phyloP scores from a whole-genome alignment of 2,888 invertebrate species.

The Formica aserva region DNA sequence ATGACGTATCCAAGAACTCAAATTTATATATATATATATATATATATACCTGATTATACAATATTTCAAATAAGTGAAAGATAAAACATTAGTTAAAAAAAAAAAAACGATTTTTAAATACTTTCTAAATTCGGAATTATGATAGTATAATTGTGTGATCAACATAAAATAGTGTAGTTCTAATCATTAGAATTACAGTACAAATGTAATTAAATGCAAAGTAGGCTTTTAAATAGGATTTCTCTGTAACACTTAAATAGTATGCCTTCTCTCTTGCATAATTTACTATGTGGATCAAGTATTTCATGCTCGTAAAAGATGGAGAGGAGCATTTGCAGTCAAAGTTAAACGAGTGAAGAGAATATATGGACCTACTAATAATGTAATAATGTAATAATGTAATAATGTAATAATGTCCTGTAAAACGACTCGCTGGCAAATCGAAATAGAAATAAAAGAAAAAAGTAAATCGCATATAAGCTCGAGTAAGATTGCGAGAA shows the following conservation, averaged over 20 bases:
- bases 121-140: not conserved
- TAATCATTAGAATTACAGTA: constrained; percentile 8
- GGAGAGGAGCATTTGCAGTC: not conserved
- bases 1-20: not conserved
- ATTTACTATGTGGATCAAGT: constrained; percentile 34
- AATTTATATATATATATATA: not conserved
- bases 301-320: not conserved
- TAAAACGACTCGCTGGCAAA: not conserved
- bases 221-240: constrained; percentile 1
- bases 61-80: not conserved
- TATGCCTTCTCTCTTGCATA: not conserved
- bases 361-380: not conserved
- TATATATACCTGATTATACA: not conserved
- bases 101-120: not conserved
- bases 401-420: too few relatives aligned
- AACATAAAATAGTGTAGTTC: not conserved
- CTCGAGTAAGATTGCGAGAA: constrained; percentile 15
- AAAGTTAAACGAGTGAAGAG: constrained; percentile 4
- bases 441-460: constrained; percentile 22
- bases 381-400: not conserved
- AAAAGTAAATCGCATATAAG: constrained; percentile 15
- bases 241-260: not conserved
- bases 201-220: constrained; percentile 1
- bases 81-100: not conserved
- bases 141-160: not conserved